These are phyloP conservation scores for Sesamia inferens DNA, from an alignment of 2,888 invertebrate species.

Conservation along the genomic window DNA sequence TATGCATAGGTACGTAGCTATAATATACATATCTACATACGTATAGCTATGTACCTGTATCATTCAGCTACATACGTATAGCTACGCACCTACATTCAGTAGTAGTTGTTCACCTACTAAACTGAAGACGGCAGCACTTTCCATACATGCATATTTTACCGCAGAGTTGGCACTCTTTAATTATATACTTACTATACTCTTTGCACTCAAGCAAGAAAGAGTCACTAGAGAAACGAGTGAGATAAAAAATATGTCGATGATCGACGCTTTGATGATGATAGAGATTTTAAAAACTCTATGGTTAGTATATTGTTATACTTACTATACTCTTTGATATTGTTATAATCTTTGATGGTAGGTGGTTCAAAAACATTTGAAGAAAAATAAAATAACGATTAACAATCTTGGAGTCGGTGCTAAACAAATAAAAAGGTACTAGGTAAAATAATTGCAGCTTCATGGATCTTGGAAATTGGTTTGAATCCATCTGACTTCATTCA, in stretches of 20 bases:
- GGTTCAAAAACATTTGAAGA: background rate
- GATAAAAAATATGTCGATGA: slow-evolving; percentile 68
- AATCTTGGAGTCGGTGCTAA: background rate
- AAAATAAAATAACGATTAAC: background rate
- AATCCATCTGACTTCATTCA: background rate
- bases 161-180: no score
- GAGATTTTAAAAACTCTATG: slow-evolving; percentile 54
- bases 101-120: no score
- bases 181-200: no score
- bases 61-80: no score
- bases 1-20: no score
- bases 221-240: slow-evolving; percentile 74
- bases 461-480: background rate
- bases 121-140: no score
- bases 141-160: no score
- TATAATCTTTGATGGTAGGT: background rate
- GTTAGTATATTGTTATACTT: slow-evolving; percentile 3
- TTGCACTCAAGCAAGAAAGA: slow-evolving; percentile 78
- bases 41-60: no score
- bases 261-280: slow-evolving; percentile 62
- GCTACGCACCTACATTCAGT: no score
- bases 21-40: no score
- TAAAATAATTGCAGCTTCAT: background rate
- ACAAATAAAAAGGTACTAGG: background rate
- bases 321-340: no score